Base-by-base conservation (phyloP, 2,113 vertebrate genomes). In the Taurulus bubalis region DNA sequence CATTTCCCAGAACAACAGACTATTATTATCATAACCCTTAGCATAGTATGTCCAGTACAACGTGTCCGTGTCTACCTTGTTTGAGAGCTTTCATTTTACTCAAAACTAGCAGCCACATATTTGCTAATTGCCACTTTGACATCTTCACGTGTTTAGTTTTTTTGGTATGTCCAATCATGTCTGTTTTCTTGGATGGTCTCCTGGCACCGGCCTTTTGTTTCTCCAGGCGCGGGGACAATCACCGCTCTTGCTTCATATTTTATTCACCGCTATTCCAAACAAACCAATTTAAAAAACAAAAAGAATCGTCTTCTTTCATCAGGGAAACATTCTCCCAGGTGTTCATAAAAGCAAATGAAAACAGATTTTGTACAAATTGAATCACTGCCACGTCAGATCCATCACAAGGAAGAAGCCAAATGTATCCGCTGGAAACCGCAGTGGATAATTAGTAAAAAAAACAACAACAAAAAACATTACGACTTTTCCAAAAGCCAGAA, bases 1-100 rank as follows among this genome's bases (percentile, higher is more conserved):
- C 74, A 60, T 67, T 87, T 80, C 79, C 59, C 77, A 86, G 67
- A 82, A 83, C 77, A 85, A 85, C 58, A 77, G 24, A 38, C 28
- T 3, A n/a, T 70, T 87, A 72, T 88, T 83, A 72, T 85, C 56
- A 58, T 80, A 80, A 90, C 62, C 77, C 34, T 4, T 45, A 80
- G 83, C 70, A 67, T 45, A 71, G 28, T 36, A 53, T 1, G 66
- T 80, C 45, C 76, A 36, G 49, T 4, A 6, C 59, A 79, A 34
- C 1, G 14, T 4, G 78, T 62, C 56, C n/a, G 14, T 4, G 78
- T 62, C 56, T 18, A 38, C 10, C 11, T 30, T 18, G 22, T 32
- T 10, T 36, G 56, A 73, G 28, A 58, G 74, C 62, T 24, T 56
- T 56, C 18, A 14, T 26, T 26, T 26, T 5, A 56, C 28, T 71